Percentiles rank a stretch among this genome's conserved stretches.
Conservation (phyloP, 1,140 invertebrate species). For the Bombus balteatus region DNA sequence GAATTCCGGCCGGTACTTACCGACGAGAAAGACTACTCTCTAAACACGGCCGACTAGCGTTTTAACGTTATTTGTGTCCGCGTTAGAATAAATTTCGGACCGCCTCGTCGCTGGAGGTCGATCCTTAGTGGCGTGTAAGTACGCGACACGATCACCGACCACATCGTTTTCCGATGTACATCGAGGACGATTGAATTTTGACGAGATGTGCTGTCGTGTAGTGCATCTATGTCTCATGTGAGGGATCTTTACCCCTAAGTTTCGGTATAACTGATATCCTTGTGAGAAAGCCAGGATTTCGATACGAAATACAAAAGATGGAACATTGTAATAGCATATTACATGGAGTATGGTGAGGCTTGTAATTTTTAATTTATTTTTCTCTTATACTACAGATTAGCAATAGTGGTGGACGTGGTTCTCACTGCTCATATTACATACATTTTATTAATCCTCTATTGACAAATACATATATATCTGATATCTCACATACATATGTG, state of each 20-base stretch:
- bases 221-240: not conserved
- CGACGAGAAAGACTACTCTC: constrained; percentile 48
- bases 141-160: not conserved
- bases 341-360: not conserved
- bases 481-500: not conserved
- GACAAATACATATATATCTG: not conserved
- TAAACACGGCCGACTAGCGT: constrained; percentile 51
- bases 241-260: not conserved
- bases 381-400: not conserved
- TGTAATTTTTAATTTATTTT: not conserved
- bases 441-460: not conserved
- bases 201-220: not conserved
- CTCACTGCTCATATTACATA: not conserved
- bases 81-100: constrained; percentile 49
- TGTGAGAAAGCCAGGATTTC: not conserved
- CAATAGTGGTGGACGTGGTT: not conserved
- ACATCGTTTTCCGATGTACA: not conserved
- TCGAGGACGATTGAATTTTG: not conserved
- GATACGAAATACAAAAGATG: no score
- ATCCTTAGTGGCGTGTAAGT: not conserved
- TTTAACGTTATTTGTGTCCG: constrained; percentile 54
- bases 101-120: constrained; percentile 38
- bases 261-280: not conserved
- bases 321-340: not conserved
- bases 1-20: constrained; percentile 78